Evolutionary conservation across 2,888 invertebrate genomes (phyloP), one percentile per base, ranked within the genome.

Genomic region (Cordylochernes scorpioides): DNA sequence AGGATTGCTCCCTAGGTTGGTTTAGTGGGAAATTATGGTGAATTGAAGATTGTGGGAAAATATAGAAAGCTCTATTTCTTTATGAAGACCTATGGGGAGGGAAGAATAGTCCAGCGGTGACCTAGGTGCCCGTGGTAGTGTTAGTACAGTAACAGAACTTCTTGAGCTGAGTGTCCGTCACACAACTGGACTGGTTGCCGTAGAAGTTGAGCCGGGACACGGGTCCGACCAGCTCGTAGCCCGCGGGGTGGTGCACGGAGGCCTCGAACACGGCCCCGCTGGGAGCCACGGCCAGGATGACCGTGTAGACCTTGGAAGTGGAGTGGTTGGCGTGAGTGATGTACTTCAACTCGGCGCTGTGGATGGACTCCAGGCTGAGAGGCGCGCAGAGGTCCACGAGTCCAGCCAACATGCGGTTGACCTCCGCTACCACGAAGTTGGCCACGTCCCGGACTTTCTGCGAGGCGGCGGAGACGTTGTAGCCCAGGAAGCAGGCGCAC

Each of bases 261-360:
- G 68, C 72, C 51, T 84, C 82, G 48, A 82, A 80, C 22, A 69
- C 51, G 0, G 64, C 75, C 25, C 55, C 57, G 2, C 74, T 68
- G 0, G 77, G 77, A 18, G 46, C 38, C 1, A 70, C 68, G 34
- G 60, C 55, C 39, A 68, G 45, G 6, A 65, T 64, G 24, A 71
- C 50, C 41, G 66, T 63, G 38, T 64, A 66, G 48, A 71, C 28
- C 9, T 33, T 19, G 2, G 15, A 12, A 4, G 30, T 14, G n/a
- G 19, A 12, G 19, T 24, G 8, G n/a, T 21, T n/a, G 3, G 19
- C 12, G 8, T 28, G 10, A 3, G 22, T 7, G 1, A 35, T 31
- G 2, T 25, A 24, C 33, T 28, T 28, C 7, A 31, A 10, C 13
- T 30, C 17, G 10, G 35, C 35, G 14, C 31, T 28, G 2, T 13